A percentile compares a stretch with the other conserved stretches of the same genome.
Evolutionary conservation across 1,140 invertebrate species (phyloP).

Genomic region (Steinernema feltiae): DNA sequence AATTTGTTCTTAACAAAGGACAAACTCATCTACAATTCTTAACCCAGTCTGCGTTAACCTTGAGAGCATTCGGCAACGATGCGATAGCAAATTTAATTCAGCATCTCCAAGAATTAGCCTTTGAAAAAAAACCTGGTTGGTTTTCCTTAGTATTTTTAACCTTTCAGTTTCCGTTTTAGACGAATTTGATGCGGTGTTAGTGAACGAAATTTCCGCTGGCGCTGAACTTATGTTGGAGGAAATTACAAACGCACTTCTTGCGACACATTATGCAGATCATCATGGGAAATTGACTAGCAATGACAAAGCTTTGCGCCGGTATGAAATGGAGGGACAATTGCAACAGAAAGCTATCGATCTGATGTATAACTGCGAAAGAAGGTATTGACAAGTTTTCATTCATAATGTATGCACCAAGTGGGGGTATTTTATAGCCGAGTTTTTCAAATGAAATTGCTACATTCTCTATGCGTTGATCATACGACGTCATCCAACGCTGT

Average conservation of each 20-base stretch:
- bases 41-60: background rate
- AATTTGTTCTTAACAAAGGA: background rate
- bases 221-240: background rate
- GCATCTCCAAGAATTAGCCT: no score
- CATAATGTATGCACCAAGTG: background rate
- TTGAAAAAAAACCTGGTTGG: no score
- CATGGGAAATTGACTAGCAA: no score
- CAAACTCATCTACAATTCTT: background rate
- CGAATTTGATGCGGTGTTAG: no score
- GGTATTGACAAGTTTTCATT: background rate
- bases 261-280: background rate
- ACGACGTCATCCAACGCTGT: background rate
- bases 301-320: background rate
- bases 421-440: background rate
- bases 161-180: no score
- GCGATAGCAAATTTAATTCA: no score
- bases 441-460: background rate
- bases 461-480: background rate
- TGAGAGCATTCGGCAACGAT: no score
- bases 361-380: background rate
- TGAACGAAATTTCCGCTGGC: background rate
- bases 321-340: background rate
- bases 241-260: background rate
- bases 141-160: background rate
- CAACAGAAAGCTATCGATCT: background rate